A percentile compares a stretch with the other conserved stretches of the same genome.
phyloP scores from a whole-genome alignment of 1,140 invertebrate genomes.

The Ruditapes philippinarum region DNA sequence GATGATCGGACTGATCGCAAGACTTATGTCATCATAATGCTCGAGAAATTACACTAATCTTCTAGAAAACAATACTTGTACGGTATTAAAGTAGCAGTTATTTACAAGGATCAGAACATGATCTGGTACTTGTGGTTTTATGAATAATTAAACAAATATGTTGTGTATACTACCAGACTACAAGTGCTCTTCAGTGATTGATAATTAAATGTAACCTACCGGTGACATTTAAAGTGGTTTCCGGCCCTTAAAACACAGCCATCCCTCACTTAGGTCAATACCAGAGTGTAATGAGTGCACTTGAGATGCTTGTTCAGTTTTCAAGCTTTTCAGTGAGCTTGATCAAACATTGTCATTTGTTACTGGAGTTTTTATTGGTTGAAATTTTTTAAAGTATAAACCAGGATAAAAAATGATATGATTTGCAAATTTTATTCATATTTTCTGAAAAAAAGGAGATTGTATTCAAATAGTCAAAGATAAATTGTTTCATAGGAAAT shows the following conservation, averaged over 20 bases:
- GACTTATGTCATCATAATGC: no score
- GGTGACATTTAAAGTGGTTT: constrained; percentile 26
- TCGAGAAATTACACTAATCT: no score
- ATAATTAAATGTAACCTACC: background rate
- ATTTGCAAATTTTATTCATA: no score
- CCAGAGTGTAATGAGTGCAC: constrained; percentile 10
- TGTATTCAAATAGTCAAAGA: no score
- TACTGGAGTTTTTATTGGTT: no score
- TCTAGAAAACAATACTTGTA: no score
- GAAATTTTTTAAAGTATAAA: no score
- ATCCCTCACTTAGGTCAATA: background rate
- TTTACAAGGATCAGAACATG: background rate
- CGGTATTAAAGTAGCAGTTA: constrained; percentile 3
- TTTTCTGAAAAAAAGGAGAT: no score
- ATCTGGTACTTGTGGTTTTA: background rate
- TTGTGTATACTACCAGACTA: background rate
- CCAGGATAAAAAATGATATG: no score
- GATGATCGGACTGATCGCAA: no score
- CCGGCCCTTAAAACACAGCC: constrained; percentile 15
- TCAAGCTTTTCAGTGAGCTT: constrained; percentile 7
- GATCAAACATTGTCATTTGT: no score
- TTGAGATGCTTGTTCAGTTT: background rate
- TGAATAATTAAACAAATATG: constrained; percentile 43
- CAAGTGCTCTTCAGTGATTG: background rate
- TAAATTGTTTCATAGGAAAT: no score